These are phyloP conservation scores for Callyntrura guangdongensis DNA, from an alignment of 2,888 invertebrate species.

Conservation along the genomic window DNA sequence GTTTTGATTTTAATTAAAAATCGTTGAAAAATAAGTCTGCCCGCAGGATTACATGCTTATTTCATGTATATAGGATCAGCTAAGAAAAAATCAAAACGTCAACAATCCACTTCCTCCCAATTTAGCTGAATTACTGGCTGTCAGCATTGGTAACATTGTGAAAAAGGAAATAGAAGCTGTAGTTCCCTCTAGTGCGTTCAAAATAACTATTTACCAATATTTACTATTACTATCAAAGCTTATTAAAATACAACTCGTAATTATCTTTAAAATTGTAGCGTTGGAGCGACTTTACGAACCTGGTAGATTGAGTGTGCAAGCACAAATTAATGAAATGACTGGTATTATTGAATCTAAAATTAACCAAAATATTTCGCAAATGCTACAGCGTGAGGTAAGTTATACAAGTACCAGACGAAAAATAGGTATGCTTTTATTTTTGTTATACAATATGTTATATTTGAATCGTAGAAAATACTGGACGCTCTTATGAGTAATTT, in stretches of 20 bases:
- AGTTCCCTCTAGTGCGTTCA: slow-evolving; percentile 86
- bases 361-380: slow-evolving; percentile 92
- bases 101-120: slow-evolving; percentile 81
- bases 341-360: slow-evolving; percentile 91
- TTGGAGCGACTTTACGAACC: slow-evolving; percentile 85
- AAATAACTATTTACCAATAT: too few relatives aligned
- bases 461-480: slow-evolving; percentile 66
- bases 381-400: slow-evolving; percentile 92
- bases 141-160: slow-evolving; percentile 86
- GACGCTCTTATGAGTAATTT: slow-evolving; percentile 69
- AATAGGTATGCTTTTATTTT: neutral
- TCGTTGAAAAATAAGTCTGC: too few relatives aligned
- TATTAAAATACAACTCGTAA: neutral
- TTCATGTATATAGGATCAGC: slow-evolving; percentile 78
- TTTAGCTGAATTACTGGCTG: slow-evolving; percentile 81
- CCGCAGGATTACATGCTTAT: too few relatives aligned
- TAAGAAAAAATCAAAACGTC: slow-evolving; percentile 59
- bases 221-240: neutral
- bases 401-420: neutral
- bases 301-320: slow-evolving; percentile 86
- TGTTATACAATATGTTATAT: neutral
- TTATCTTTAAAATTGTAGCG: slow-evolving; percentile 37
- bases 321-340: slow-evolving; percentile 91
- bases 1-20: too few relatives aligned
- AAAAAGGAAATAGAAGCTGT: slow-evolving; percentile 88